These are phyloP conservation scores for Empis stercorea DNA, from an alignment of 2,888 invertebrate genomes.

Conservation along the genomic window DNA sequence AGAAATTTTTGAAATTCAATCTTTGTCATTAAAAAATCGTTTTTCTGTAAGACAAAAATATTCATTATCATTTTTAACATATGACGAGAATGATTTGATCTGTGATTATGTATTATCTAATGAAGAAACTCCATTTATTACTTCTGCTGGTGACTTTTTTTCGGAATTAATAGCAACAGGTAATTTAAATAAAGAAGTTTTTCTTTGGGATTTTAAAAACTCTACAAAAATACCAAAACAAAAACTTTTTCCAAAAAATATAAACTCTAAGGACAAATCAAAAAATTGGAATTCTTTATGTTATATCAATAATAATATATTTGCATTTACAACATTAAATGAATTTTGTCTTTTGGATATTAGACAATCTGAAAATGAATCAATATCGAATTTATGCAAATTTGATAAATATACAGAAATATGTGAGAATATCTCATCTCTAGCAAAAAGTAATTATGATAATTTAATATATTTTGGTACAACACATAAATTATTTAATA, in stretches of 20 bases:
- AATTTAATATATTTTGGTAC: slow-evolving; percentile 27
- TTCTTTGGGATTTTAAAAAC: slow-evolving; percentile 18
- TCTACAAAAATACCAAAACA: slow-evolving; percentile 8
- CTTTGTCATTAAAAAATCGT: slow-evolving; percentile 8
- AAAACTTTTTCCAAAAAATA: background rate
- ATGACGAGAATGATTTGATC: slow-evolving; percentile 1
- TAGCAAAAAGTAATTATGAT: slow-evolving; percentile 21
- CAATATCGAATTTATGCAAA: slow-evolving; percentile 9
- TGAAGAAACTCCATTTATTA: slow-evolving; percentile 22
- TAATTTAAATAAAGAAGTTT: slow-evolving; percentile 23
- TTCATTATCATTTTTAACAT: slow-evolving; percentile 19
- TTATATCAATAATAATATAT: slow-evolving; percentile 18
- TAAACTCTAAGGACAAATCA: slow-evolving; percentile 8
- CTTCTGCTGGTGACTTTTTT: slow-evolving; percentile 21
- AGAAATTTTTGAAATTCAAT: slow-evolving; percentile 27
- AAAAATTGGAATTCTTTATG: slow-evolving; percentile 22
- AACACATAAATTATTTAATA: slow-evolving; percentile 27
- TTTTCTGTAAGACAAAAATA: slow-evolving; percentile 21
- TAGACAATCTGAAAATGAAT: slow-evolving; percentile 19
- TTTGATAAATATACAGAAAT: slow-evolving; percentile 2
- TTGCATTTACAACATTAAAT: slow-evolving; percentile 22
- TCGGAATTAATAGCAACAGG: slow-evolving; percentile 20
- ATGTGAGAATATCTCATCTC: slow-evolving; percentile 24
- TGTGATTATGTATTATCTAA: slow-evolving; percentile 6
- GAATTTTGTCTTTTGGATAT: slow-evolving; percentile 23